Base-by-base conservation (phyloP, 1,140 invertebrate species). In the Orius insidiosus region DNA sequence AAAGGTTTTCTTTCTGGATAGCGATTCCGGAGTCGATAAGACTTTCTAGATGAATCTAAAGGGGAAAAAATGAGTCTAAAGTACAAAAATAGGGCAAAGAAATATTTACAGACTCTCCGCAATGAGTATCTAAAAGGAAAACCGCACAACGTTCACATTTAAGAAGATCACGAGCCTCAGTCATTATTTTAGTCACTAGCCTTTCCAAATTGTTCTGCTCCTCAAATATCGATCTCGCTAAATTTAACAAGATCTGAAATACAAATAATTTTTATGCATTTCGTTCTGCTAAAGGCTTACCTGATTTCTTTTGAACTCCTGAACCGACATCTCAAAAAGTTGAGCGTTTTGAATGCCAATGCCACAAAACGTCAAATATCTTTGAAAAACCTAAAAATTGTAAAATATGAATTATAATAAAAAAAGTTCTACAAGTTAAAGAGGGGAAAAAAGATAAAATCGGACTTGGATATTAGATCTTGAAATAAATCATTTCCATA, bases 311-410 rank as follows among this genome's bases (percentile, higher is more conserved):
- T 85, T 75, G 60, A 93, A 94, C 60, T 97, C 92, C 49, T 88
- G 70, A 8, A 92, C 80, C 15, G 89, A 95, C 48, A 89, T 78
- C 65, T 95, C 87, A 63, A 95, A 95, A 2, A 95, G 71, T 63
- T 95, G 89, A 36, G 92, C 92, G 66, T 97, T 97, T 65, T 94
- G 89, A 54, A 97, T 85, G 5, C 92, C 90, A 53, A 97, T 95
- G 3, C 90, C 90, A 63, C 92, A 95, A 64, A 97, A 97, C 4
- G 87, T 93, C 11, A 97, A 68, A 63, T 96, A 96, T 14, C 85
- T 70, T 50, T 65, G 63, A 59, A 72, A 71, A 14, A 75, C 68
- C 72, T 76, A 58, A 10, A 60, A 60, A 7, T 33, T 6, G n/a
- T 6, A n/a, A 7, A 33, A 33, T 33, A 33, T 33, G 32, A 33